Evolutionary conservation across 2,888 invertebrate species (phyloP), one percentile per base, ranked within the genome.

Genomic region (Tiphia femorata): DNA sequence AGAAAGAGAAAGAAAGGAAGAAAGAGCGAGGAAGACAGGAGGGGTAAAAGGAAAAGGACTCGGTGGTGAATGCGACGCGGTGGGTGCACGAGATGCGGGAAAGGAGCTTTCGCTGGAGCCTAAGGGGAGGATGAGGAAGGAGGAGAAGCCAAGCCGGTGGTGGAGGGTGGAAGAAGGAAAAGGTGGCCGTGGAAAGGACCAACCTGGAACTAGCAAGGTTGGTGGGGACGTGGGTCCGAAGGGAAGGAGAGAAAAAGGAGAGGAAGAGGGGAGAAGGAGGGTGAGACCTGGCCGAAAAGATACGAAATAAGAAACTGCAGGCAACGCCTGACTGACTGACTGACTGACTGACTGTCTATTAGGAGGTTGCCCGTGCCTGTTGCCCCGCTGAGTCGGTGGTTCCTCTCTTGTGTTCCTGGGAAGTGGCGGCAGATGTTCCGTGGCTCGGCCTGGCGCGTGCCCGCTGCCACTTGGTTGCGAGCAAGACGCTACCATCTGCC

Each of bases 391-490:
- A 63, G 68, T 72, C 71, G 71, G 71, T 71, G 71, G 71, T 71
- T 71, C 33, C 33, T 29, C 68, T 72, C 61, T 70, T 67, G 63
- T 72, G 51, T 58, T 72, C 65, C 67, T 69, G 76, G 75, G 73
- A 77, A 77, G 69, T 63, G 73, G 64, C 72, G 78, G 82, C 82
- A 82, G 82, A 82, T 82, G 82, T 82, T 83, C 72, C 57, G 60
- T 56, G 61, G 64, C 68, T 70, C 71, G 73, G 68, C n/a, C 70
- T 75, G 81, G 80, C 83, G 82, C 82, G 82, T 83, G 82, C 82
- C 82, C 81, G 81, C 80, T 82, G 81, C 82, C 83, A 83, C 83
- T 83, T 82, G 79, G 82, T 80, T 75, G 80, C 77, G 72, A 79
- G 71, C 71, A 69, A 64, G 69, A 71, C 73, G 72, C 58, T 67